Base-by-base conservation (phyloP, 30 jellyfish, hydroid and myxozoan species). In the Chrysaora quinquecirrha region DNA sequence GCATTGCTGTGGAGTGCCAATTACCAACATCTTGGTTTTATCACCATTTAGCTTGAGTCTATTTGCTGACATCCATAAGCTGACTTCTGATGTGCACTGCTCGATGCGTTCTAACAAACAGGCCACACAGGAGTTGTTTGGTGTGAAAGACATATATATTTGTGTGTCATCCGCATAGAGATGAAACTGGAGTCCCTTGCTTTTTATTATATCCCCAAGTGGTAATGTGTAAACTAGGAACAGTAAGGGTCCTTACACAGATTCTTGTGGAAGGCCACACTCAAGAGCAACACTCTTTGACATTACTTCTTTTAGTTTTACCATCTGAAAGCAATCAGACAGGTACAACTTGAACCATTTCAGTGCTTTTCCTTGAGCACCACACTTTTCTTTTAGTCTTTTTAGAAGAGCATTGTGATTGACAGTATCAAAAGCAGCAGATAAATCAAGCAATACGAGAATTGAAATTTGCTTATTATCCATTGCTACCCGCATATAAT, bases 381-480 rank as follows among this genome's bases (percentile, higher is more conserved):
- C 80, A 60, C 80, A 61, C 71, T 83, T 60, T 27, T 77, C 67
- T 38, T 70, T 38, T 77, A 80, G 71, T 78, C 91, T 65, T 30
- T 56, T 67, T 48, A 69, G 67, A 30, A 81, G 85, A 65, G 47
- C 77, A 49, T 30, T 58, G 77, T 80, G 84, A 81, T 52, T 81
- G 84, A 81, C 78, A 69, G 85, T 66, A 81, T 67, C 85, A 62
- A 81, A 66, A 67, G 91, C 91, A 81, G 91, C 84, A 50, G 91
- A 81, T 81, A 81, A 61, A 50, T 82, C 86, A 70, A 70, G 86
- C 63, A 64, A 61, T 34, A 79, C 22, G 75, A 62, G 90, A 82
- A 82, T 82, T n/a, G 86, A 70, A 65, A 71, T 63, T 69, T 82
- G 80, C 46, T 82, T 71, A 58, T 82, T 70, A 71, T 69, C 93